Base-by-base conservation (phyloP, 2,113 vertebrate species). In the Syrrhaptes paradoxus region DNA sequence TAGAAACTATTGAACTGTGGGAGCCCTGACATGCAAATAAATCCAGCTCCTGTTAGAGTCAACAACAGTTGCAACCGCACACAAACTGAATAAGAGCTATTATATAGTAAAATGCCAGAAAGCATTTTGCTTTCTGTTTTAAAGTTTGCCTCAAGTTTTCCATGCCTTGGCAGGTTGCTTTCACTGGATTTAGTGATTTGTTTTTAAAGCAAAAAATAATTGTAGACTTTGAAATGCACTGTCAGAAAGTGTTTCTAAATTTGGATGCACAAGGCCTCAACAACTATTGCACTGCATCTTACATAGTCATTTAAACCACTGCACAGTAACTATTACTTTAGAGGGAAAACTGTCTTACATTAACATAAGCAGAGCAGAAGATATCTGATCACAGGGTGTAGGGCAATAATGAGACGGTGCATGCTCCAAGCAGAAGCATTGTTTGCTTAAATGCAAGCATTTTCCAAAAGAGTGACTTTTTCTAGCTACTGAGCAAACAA, bases 111-210 rank as follows among this genome's bases (percentile, higher is more conserved):
- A 97, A 91, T 7, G 29, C 57, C 63, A 76, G 92, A 87, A 83
- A 88, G 72, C 29, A 71, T 87, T 94, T 95, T 93, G 62, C 75
- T 96, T 97, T 91, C 76, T 66, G 8, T 94, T 97, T 94, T 91
- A 93, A 89, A 94, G 68, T 46, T 71, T 66, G 48, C 19, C 43
- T 88, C 65, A 55, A 80, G 62, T 80, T 81, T 71, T 55, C 57
- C 52, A 87, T n/a, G 29, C 32, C 46, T 78, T 72, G 28, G n/a
- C 43, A 79, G 22, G 46, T 46, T 89, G 31, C 83, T 74, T 85
- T 66, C 76, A 75, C 17, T 66, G 55, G 32, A 74, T 66, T 71
- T 55, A 73, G 66, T 6, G 18, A 85, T 57, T 76, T 48, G 19
- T 72, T 77, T 88, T 46, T 65, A 68, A 73, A 72, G 36, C 10